Percentiles rank a stretch among this genome's conserved stretches.
phyloP scores from a whole-genome alignment of 2,888 invertebrate species.

The Oxystoma pomonae region DNA sequence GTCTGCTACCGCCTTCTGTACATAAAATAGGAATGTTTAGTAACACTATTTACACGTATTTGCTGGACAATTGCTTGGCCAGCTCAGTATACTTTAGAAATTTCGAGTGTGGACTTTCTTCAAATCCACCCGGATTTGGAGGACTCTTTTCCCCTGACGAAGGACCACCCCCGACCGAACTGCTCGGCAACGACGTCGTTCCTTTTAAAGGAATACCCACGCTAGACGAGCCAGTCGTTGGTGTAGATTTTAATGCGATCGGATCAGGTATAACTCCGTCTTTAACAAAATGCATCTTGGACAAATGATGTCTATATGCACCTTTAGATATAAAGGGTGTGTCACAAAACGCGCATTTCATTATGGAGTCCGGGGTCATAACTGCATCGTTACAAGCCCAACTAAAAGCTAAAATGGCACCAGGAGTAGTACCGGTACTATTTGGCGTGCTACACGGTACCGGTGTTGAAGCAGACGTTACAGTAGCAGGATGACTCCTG shows the following conservation, averaged over 20 bases:
- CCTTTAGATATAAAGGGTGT: constrained; percentile 96
- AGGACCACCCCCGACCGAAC: constrained; percentile 33
- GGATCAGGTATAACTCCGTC: constrained; percentile 83
- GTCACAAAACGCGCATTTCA: constrained; percentile 94
- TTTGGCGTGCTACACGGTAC: constrained; percentile 42
- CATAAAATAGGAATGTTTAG: constrained; percentile 36
- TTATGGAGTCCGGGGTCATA: constrained; percentile 79
- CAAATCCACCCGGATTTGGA: constrained; percentile 56
- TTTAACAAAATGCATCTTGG: constrained; percentile 93
- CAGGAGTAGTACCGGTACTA: constrained; percentile 60
- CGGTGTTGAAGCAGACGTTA: constrained; percentile 37
- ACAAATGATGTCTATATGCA: constrained; percentile 92
- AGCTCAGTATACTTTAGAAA: constrained; percentile 98
- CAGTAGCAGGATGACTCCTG: constrained; percentile 40
- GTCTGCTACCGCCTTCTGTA: too few species aligned
- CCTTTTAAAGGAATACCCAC: constrained; percentile 39
- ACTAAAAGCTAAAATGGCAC: constrained; percentile 84
- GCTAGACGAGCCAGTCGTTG: constrained; percentile 39
- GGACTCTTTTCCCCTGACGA: constrained; percentile 42
- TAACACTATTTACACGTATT: constrained; percentile 73
- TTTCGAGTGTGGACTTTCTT: constrained; percentile 94
- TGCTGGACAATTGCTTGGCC: constrained; percentile 96
- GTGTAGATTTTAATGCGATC: constrained; percentile 56
- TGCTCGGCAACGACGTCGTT: constrained; percentile 32
- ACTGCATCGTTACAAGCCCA: constrained; percentile 94